A percentile compares a stretch with the other conserved stretches of the same genome.
These are phyloP conservation scores for Dromococcyx pavoninus DNA, from an alignment of 2,797 vertebrate genomes.

Conservation along the genomic window DNA sequence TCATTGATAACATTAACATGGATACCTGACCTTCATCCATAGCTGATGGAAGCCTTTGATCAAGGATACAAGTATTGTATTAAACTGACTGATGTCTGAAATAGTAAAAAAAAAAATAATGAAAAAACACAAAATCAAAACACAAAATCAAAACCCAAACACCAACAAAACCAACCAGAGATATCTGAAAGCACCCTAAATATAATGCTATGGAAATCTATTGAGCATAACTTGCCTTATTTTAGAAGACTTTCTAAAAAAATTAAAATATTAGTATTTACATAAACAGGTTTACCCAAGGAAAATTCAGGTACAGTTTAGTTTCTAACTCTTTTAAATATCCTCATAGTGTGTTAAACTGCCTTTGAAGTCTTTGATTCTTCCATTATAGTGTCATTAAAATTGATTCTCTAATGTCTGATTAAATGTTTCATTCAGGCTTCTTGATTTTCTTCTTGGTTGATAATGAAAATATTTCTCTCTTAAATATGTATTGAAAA, in stretches of 20 bases:
- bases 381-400: background rate
- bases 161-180: background rate
- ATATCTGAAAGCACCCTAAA: background rate
- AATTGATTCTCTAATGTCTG: background rate
- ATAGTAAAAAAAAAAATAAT: background rate
- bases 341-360: background rate
- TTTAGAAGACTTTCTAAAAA: background rate
- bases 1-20: background rate
- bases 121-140: too few species aligned
- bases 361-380: background rate
- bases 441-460: background rate
- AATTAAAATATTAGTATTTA: background rate
- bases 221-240: background rate
- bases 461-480: background rate
- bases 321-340: background rate
- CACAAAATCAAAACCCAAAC: too few species aligned
- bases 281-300: background rate
- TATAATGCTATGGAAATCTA: background rate
- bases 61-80: background rate
- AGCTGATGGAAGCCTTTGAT: conserved; percentile 56
- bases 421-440: background rate
- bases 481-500: background rate
- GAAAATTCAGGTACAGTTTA: background rate
- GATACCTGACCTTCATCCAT: conserved; percentile 47
- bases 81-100: background rate